Conservation (phyloP, 2,888 invertebrate genomes). For the Lochmaea crataegi region DNA sequence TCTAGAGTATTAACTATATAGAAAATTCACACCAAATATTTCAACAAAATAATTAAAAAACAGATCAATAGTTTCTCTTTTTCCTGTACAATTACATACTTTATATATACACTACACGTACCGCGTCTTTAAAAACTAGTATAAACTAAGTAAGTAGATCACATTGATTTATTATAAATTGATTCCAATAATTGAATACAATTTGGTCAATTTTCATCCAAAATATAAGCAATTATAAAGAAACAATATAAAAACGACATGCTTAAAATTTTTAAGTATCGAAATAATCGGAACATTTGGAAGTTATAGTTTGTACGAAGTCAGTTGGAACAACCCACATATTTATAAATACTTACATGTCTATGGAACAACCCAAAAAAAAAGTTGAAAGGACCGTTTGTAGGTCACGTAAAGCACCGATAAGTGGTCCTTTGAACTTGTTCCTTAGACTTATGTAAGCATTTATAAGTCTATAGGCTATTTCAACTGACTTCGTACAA, state of each 20-base stretch:
- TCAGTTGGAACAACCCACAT: too few relatives aligned
- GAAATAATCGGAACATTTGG: not conserved
- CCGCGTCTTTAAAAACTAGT: constrained; percentile 25
- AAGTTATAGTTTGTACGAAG: too few relatives aligned
- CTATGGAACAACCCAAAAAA: too few relatives aligned
- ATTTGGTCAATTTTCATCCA: not conserved
- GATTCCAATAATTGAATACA: not conserved
- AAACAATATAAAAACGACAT: constrained; percentile 4
- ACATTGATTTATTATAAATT: constrained; percentile 45
- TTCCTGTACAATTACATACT: constrained; percentile 5
- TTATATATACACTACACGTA: constrained; percentile 13
- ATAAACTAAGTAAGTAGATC: constrained; percentile 48
- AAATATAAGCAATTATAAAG: not conserved
- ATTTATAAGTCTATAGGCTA: too few relatives aligned
- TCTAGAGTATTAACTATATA: too few relatives aligned
- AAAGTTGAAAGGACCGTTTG: too few relatives aligned
- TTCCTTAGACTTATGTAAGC: too few relatives aligned
- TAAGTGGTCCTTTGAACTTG: too few relatives aligned
- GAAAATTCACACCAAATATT: not conserved
- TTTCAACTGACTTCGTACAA: too few relatives aligned
- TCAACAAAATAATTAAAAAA: not conserved
- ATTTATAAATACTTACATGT: too few relatives aligned
- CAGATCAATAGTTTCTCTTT: not conserved
- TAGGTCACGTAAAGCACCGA: too few relatives aligned
- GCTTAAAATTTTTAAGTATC: not conserved